Conservation (phyloP, 2,113 vertebrate species). For the Rhynchomys soricoides region DNA sequence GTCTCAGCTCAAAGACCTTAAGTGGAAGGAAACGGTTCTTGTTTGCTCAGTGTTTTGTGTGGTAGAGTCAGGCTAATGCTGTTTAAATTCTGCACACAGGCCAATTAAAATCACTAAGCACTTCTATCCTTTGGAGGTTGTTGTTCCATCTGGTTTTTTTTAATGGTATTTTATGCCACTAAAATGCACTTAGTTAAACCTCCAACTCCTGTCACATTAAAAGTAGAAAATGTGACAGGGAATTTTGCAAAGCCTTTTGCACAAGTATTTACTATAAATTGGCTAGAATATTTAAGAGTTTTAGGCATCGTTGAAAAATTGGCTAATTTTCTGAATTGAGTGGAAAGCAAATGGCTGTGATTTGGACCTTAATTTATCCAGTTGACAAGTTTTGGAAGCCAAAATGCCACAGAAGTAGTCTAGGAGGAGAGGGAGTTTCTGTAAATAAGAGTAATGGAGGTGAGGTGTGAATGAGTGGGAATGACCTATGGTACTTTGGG, state of each 20-base stretch:
- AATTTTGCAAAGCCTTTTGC: constrained; percentile 59
- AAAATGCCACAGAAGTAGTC: not conserved
- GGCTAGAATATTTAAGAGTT: constrained; percentile 49
- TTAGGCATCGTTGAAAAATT: constrained; percentile 56
- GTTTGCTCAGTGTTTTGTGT: constrained; percentile 69
- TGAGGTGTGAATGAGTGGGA: not conserved
- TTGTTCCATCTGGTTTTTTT: not conserved
- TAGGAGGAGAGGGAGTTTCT: not conserved
- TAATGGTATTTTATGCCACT: constrained; percentile 11
- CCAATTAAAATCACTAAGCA: constrained; percentile 74
- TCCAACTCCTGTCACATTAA: constrained; percentile 31
- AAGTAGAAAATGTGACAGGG: constrained; percentile 28
- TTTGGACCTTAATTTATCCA: constrained; percentile 58
- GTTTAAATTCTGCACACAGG: constrained; percentile 66
- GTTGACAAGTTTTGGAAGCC: constrained; percentile 33
- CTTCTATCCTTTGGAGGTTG: constrained; percentile 39
- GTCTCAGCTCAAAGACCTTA: constrained; percentile 64
- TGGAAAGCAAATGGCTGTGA: constrained; percentile 58
- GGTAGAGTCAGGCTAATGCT: constrained; percentile 46
- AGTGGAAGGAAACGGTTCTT: constrained; percentile 67
- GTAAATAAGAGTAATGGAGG: not conserved
- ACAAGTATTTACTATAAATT: constrained; percentile 57
- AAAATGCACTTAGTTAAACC: constrained; percentile 38
- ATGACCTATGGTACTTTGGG: not conserved
- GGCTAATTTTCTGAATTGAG: constrained; percentile 57